These are phyloP conservation scores for Coendou prehensilis DNA, from an alignment of 2,797 vertebrate genomes.

Conservation along the genomic window DNA sequence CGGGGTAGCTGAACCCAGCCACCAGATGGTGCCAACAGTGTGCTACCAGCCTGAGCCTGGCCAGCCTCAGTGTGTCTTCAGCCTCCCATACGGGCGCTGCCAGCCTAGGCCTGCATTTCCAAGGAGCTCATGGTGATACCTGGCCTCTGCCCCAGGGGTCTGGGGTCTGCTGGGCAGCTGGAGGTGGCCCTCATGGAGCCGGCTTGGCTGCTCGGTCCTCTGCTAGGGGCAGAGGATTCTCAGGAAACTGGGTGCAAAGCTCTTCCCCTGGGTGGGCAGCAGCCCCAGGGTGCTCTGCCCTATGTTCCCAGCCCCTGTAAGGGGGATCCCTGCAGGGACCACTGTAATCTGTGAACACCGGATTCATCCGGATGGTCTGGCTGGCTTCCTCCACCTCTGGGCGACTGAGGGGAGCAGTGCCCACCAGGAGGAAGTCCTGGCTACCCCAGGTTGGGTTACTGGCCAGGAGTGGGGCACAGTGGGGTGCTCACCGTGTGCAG, in stretches of 20 bases:
- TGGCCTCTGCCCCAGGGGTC: background rate
- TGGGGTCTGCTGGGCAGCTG: background rate
- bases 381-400: background rate
- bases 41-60: background rate
- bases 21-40: background rate
- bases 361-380: no score
- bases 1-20: background rate
- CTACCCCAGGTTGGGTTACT: background rate
- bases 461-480: background rate
- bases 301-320: background rate
- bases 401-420: background rate
- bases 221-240: background rate
- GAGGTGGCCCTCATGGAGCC: background rate
- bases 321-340: background rate
- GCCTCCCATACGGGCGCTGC: background rate
- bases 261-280: background rate
- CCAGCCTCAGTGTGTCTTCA: background rate
- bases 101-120: background rate
- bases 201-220: background rate
- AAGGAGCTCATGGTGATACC: background rate
- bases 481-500: background rate
- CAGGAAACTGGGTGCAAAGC: background rate
- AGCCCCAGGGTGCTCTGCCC: background rate
- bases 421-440: no score
- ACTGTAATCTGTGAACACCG: background rate